Base-by-base conservation (phyloP, 2,113 vertebrate genomes). In the Microcebus tavaratra region DNA sequence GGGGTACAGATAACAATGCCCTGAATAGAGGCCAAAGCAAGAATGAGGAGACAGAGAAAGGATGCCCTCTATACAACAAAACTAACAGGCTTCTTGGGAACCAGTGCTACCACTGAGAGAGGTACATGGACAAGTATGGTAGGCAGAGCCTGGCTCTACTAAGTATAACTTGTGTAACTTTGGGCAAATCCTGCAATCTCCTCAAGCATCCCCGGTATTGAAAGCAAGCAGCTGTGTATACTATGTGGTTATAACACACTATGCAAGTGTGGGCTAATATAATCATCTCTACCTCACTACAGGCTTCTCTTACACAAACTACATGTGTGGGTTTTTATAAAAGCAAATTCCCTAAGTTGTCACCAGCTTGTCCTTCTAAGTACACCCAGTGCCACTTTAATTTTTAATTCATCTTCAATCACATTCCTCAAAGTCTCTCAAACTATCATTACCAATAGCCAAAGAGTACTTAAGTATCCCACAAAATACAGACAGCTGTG, bases 381-480 rank as follows among this genome's bases (percentile, higher is more conserved):
- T 70, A 95, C 0, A 88, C 18, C 6, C 42, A 70, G 63, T 34
- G 90, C 36, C 21, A 84, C 29, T 80, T 76, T 48, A 53, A 88
- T 76, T 75, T 61, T 91, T 86, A 82, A 73, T 65, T 90, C 53
- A 63, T 10, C 11, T 50, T 76, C 63, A 94, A n/a, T 50, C 83
- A 84, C 70, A 75, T 80, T 57, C 45, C 13, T 53, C 17, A 9
- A 97, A 96, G 90, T 45, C 21, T 92, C 85, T 90, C 91, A 48
- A 68, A 88, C 42, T 55, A 50, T 50, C 79, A 88, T 53, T 10
- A 85, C 45, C 25, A 73, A 31, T 17, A 50, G 80, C 65, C 42
- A 42, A 45, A 25, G n/a, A 5, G 53, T 42, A 12, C 85, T 53
- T 42, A 34, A 29, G 70, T 27, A 25, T 7, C 57, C 45, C 53